Percentiles rank a stretch among this genome's conserved stretches.
These are phyloP conservation scores for Lipotes vexillifer DNA, from an alignment of 2,113 vertebrate species.

Conservation along the genomic window DNA sequence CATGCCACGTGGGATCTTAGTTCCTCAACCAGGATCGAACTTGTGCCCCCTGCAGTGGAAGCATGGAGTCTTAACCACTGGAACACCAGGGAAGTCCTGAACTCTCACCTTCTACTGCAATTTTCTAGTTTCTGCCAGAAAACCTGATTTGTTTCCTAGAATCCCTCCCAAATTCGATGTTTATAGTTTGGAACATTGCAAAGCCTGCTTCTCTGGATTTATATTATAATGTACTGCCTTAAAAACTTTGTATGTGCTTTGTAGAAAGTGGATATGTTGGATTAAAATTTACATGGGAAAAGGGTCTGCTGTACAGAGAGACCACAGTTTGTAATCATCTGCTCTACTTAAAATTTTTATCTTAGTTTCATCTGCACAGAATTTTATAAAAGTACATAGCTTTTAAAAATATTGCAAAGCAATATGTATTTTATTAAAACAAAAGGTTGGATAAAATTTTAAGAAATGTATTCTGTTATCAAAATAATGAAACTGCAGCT, in stretches of 20 bases:
- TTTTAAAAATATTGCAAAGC: background rate
- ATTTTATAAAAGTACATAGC: background rate
- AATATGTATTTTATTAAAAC: background rate
- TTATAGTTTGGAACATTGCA: background rate
- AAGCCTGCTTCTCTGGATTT: background rate
- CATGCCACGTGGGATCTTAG: too few relatives aligned
- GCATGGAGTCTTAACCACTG: too few relatives aligned
- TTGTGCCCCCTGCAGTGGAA: too few relatives aligned
- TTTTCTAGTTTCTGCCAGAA: background rate
- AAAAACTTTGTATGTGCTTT: background rate
- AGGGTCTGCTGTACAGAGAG: background rate
- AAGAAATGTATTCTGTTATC: background rate
- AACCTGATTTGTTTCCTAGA: background rate
- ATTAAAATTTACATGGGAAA: background rate
- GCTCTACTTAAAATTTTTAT: background rate
- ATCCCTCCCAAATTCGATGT: background rate
- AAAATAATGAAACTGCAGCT: background rate
- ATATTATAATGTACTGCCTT: background rate
- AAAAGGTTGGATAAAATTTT: background rate
- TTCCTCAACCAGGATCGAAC: too few relatives aligned
- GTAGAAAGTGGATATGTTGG: background rate
- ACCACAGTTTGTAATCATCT: background rate
- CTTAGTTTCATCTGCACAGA: background rate
- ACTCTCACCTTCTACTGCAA: background rate
- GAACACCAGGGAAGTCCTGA: too few relatives aligned